Conservation (phyloP, 1,140 invertebrate species). For the Lithobius niger region DNA sequence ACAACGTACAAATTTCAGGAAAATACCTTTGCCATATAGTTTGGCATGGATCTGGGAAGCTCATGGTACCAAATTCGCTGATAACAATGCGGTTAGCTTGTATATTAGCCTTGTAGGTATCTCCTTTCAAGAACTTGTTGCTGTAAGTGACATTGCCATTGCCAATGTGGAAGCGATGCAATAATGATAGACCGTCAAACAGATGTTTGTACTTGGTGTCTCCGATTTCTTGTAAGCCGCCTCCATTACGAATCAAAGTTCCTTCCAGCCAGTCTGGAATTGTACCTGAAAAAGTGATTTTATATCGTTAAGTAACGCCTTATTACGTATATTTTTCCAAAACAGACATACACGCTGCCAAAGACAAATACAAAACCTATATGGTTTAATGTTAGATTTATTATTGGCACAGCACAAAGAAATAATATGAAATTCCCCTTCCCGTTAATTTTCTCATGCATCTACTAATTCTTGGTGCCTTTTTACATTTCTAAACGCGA, state of each 20-base stretch:
- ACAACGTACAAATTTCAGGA: no score
- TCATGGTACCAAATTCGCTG: slow-evolving; percentile 22
- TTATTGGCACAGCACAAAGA: no score
- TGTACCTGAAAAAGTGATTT: not conserved
- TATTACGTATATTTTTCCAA: no score
- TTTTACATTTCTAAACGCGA: no score
- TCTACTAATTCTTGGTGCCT: no score
- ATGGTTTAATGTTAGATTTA: no score
- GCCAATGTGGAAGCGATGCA: slow-evolving; percentile 30
- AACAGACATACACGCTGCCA: no score
- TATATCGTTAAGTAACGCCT: no score
- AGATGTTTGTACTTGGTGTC: slow-evolving; percentile 24
- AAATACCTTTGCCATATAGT: slow-evolving; percentile 15
- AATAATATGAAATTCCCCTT: no score
- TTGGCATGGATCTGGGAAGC: slow-evolving; percentile 27
- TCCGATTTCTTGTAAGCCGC: slow-evolving; percentile 23
- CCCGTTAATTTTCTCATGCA: no score
- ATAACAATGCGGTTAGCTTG: slow-evolving; percentile 22
- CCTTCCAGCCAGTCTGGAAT: slow-evolving; percentile 5
- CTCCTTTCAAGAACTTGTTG: slow-evolving; percentile 29
- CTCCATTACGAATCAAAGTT: slow-evolving; percentile 22
- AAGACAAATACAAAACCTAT: no score
- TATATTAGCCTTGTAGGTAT: slow-evolving; percentile 30
- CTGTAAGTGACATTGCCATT: slow-evolving; percentile 27
- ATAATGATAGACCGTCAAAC: slow-evolving; percentile 35